phyloP scores from a whole-genome alignment of 2,888 invertebrate genomes.

The Synergus umbraculus region DNA sequence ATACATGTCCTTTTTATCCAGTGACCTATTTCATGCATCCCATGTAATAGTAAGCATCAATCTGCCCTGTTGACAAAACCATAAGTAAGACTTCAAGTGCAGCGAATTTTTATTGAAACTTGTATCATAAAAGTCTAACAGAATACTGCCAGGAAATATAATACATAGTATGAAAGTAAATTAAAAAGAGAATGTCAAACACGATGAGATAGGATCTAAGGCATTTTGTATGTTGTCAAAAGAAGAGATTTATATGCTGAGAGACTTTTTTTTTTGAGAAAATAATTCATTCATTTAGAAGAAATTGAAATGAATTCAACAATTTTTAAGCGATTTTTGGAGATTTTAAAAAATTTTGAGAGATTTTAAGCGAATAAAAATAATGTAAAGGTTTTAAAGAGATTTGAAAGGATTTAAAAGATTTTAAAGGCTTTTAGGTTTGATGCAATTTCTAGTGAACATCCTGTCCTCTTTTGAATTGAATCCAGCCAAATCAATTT shows the following conservation, averaged over 20 bases:
- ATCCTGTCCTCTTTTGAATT: neutral
- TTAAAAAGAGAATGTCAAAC: neutral
- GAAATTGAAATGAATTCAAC: no score
- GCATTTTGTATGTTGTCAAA: no score
- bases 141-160: neutral
- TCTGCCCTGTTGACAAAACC: constrained; percentile 37
- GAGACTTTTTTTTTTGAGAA: no score
- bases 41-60: constrained; percentile 44
- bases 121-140: neutral
- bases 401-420: no score
- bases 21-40: constrained; percentile 44
- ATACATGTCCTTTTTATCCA: constrained; percentile 25
- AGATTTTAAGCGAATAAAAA: no score
- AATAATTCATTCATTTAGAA: no score
- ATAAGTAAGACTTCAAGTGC: neutral
- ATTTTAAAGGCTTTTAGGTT: no score
- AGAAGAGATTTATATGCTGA: no score
- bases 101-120: neutral
- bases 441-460: neutral
- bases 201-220: no score
- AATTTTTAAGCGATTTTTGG: no score
- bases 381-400: no score
- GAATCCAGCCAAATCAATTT: neutral
- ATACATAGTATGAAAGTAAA: neutral
- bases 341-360: no score